Conservation (phyloP, 2,888 invertebrate species). For the Euproctis similis region DNA sequence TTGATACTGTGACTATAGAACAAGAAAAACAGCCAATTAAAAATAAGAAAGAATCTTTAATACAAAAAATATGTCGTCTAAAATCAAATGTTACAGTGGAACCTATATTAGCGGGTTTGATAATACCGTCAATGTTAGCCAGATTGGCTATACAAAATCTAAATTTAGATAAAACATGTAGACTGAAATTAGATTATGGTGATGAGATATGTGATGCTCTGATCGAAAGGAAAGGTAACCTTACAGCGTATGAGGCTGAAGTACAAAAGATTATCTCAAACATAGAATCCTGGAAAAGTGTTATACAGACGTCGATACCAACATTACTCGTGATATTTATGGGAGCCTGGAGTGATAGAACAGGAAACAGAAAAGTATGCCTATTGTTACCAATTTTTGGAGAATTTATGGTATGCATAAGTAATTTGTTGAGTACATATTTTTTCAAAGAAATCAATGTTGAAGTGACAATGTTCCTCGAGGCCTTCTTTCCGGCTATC, state of each 20-base stretch:
- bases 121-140: constrained; percentile 78
- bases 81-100: constrained; percentile 80
- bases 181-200: constrained; percentile 45
- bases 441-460: constrained; percentile 71
- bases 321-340: constrained; percentile 72
- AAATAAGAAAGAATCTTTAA: constrained; percentile 56
- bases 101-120: constrained; percentile 81
- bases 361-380: constrained; percentile 73
- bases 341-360: constrained; percentile 78
- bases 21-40: no score
- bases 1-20: constrained; percentile 8
- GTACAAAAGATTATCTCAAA: constrained; percentile 73
- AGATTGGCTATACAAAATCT: constrained; percentile 78
- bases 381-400: constrained; percentile 73
- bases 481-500: constrained; percentile 70
- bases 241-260: constrained; percentile 76
- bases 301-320: constrained; percentile 74
- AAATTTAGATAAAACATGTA: constrained; percentile 61
- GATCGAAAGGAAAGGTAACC: constrained; percentile 60
- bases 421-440: constrained; percentile 68
- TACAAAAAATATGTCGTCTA: constrained; percentile 70
- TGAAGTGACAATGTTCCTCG: constrained; percentile 70
- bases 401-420: constrained; percentile 62
- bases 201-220: constrained; percentile 53
- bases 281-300: constrained; percentile 74